phyloP scores from a whole-genome alignment of 2,113 vertebrate genomes.

The Oenanthe oenanthe region DNA sequence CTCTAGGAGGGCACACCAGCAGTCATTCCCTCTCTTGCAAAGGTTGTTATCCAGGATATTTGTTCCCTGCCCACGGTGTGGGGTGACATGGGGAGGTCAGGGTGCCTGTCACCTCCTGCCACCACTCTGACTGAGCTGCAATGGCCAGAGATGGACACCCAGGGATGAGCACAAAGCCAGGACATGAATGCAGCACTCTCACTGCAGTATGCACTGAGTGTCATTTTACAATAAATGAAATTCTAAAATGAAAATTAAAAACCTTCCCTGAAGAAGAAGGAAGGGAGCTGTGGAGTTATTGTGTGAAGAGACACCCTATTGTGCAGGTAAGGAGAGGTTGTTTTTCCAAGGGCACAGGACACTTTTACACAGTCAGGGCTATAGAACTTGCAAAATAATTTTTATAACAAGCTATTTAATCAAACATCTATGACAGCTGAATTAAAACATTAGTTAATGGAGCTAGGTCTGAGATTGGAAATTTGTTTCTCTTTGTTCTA shows the following conservation, averaged over 20 bases:
- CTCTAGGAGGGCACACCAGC: background rate
- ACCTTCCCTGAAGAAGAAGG: constrained; percentile 18
- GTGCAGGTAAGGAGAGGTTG: background rate
- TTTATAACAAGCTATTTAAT: constrained; percentile 6
- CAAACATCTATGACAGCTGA: background rate
- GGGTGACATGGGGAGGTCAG: background rate
- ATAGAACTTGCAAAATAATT: background rate
- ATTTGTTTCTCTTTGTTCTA: constrained; percentile 22
- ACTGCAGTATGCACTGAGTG: background rate
- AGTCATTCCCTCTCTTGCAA: background rate
- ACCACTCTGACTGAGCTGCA: background rate
- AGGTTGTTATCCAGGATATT: background rate
- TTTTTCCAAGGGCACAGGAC: background rate
- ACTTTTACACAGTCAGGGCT: background rate
- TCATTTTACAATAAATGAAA: background rate
- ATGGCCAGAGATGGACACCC: too few relatives aligned
- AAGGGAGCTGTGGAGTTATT: background rate
- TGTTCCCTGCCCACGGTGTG: background rate
- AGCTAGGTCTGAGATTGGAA: background rate
- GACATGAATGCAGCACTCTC: background rate
- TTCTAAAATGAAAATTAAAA: background rate
- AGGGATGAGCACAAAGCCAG: background rate
- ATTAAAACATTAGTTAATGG: constrained; percentile 40
- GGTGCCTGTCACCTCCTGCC: background rate
- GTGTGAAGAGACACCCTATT: background rate